phyloP scores from a whole-genome alignment of 2,797 vertebrate species.

The Florisuga fusca region DNA sequence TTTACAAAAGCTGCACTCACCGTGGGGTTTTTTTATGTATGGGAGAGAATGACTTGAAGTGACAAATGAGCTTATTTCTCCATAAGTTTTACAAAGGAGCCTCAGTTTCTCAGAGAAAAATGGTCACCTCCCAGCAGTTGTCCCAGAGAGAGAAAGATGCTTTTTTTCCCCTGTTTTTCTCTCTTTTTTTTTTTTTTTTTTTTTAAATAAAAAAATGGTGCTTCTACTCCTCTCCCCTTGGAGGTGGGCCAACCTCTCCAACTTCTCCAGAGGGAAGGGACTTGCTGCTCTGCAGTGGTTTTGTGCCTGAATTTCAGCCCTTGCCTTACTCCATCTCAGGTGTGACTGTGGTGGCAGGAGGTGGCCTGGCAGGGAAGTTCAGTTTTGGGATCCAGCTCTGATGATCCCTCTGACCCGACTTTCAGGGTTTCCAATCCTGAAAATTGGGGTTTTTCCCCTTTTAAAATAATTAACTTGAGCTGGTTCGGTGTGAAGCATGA shows the following conservation, averaged over 20 bases:
- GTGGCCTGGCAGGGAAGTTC: not conserved
- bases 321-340: rapidly evolving
- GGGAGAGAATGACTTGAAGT: constrained; percentile 56
- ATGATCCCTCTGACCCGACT: rapidly evolving
- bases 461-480: not conserved
- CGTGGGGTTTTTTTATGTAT: constrained; percentile 60
- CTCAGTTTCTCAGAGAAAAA: constrained; percentile 31
- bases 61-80: constrained; percentile 71
- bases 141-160: not conserved
- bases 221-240: not conserved
- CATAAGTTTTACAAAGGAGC: constrained; percentile 13
- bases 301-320: not conserved
- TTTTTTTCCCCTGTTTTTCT: not conserved
- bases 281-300: not conserved
- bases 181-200: not conserved
- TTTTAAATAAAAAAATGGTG: not conserved
- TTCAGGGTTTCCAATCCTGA: not conserved
- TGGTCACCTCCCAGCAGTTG: constrained; percentile 26
- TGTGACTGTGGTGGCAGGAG: rapidly evolving
- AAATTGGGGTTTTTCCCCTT: not conserved
- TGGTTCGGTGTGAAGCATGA: not conserved
- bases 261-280: not conserved
- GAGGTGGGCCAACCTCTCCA: not conserved
- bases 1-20: constrained; percentile 73
- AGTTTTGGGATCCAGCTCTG: not conserved